phyloP scores from a whole-genome alignment of 2,113 vertebrate genomes.

The Saccopteryx bilineata region DNA sequence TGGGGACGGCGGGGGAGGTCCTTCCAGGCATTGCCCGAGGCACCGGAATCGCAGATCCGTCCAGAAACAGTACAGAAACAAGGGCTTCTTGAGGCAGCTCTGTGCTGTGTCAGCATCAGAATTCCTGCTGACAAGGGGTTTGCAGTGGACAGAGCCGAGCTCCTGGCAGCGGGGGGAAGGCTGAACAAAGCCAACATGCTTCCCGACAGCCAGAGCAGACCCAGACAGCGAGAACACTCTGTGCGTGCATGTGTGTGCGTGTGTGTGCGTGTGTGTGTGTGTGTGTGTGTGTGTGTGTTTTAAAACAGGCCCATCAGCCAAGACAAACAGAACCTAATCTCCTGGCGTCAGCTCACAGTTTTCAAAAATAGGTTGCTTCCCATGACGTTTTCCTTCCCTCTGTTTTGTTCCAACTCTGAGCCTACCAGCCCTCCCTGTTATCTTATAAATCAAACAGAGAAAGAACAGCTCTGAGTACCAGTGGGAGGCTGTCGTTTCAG shows the following conservation, averaged over 20 bases:
- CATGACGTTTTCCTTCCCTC: conserved; percentile 72
- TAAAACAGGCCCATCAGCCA: conserved; percentile 75
- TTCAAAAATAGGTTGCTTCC: conserved; percentile 83
- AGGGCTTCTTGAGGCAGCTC: conserved; percentile 73
- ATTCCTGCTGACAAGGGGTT: conserved; percentile 83
- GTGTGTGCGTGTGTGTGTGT: not conserved
- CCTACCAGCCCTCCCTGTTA: conserved; percentile 66
- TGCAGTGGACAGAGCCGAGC: conserved; percentile 77
- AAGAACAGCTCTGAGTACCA: conserved; percentile 70
- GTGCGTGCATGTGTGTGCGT: not conserved
- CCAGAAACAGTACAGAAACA: conserved; percentile 77
- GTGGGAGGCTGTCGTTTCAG: conserved; percentile 76
- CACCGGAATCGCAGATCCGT: conserved; percentile 75
- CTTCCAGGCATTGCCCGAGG: conserved; percentile 36
- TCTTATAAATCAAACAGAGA: conserved; percentile 79
- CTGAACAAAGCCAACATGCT: conserved; percentile 79
- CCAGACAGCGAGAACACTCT: not conserved
- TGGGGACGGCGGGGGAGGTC: not conserved
- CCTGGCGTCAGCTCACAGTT: conserved; percentile 74
- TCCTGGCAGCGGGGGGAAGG: conserved; percentile 74
- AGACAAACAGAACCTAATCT: conserved; percentile 80
- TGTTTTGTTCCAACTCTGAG: conserved; percentile 71
- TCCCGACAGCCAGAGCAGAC: conserved; percentile 76
- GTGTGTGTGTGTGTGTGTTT: not conserved
- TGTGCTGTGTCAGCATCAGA: conserved; percentile 79